A percentile compares a stretch with the other conserved stretches of the same genome.
Conservation (phyloP, 2,113 vertebrate genomes). For the Myrmophylax atrothorax region DNA sequence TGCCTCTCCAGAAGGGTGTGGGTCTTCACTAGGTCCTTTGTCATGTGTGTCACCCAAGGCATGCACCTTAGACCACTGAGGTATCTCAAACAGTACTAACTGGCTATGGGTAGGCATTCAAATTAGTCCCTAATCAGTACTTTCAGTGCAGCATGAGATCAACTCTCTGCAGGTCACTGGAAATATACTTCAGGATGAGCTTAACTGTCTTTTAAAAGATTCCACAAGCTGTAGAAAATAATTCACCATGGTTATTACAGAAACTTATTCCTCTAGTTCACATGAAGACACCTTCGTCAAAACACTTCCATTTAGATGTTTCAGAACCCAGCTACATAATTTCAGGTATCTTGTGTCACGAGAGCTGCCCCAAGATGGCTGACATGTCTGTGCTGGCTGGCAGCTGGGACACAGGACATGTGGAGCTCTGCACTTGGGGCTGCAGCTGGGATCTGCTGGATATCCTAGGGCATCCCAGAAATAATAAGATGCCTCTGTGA, state of each 20-base stretch:
- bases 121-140: background rate
- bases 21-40: background rate
- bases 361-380: background rate
- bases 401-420: background rate
- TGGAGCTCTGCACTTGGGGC: background rate
- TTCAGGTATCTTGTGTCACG: background rate
- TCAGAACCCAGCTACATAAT: background rate
- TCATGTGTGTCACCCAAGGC: background rate
- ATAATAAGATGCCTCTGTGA: background rate
- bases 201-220: background rate
- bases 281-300: background rate
- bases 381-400: background rate
- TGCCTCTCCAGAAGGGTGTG: background rate
- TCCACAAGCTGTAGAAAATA: background rate
- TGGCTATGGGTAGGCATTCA: background rate
- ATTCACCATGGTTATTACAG: fast-evolving
- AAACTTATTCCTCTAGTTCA: background rate
- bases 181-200: background rate
- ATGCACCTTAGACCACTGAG: background rate
- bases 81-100: background rate
- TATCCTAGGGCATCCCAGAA: background rate
- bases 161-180: background rate
- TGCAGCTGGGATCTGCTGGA: background rate
- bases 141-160: background rate
- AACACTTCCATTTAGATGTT: background rate